These are phyloP conservation scores for Phasianus colchicus DNA, from an alignment of 2,113 vertebrate species.

Conservation along the genomic window DNA sequence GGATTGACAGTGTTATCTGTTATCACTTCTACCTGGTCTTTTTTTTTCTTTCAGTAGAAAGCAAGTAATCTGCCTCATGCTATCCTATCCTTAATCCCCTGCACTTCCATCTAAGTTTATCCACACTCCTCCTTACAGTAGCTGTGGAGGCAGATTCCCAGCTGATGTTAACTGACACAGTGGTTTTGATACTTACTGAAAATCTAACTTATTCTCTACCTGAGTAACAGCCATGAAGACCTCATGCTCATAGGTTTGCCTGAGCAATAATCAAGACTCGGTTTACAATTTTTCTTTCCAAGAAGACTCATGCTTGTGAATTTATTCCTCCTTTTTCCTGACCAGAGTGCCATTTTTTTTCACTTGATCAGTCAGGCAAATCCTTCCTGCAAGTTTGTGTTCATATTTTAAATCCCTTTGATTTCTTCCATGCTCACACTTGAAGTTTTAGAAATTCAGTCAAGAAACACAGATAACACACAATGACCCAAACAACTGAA, in stretches of 20 bases:
- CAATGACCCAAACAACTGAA: constrained; percentile 29
- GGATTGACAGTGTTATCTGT: not conserved
- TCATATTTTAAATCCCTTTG: constrained; percentile 52
- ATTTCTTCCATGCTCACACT: constrained; percentile 39
- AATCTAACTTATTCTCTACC: not conserved
- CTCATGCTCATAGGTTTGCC: not conserved
- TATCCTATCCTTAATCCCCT: not conserved
- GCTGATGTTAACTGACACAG: not conserved
- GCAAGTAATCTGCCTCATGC: not conserved
- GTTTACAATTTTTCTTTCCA: constrained; percentile 41
- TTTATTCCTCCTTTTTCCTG: constrained; percentile 49
- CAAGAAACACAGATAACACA: constrained; percentile 12
- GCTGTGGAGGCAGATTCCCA: not conserved
- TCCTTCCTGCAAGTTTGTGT: constrained; percentile 46
- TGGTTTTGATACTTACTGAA: not conserved
- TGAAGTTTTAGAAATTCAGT: constrained; percentile 19
- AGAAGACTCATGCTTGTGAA: constrained; percentile 37
- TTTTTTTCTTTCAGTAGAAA: not conserved
- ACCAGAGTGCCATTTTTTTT: constrained; percentile 31
- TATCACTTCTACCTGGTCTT: not conserved
- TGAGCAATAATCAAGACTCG: constrained; percentile 3
- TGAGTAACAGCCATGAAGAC: not conserved
- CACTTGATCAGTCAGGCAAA: constrained; percentile 31
- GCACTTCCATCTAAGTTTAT: not conserved
- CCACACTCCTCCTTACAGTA: not conserved